Evolutionary conservation across 1,140 invertebrate species (phyloP).

Genomic region (Rhizoglyphus robini): DNA sequence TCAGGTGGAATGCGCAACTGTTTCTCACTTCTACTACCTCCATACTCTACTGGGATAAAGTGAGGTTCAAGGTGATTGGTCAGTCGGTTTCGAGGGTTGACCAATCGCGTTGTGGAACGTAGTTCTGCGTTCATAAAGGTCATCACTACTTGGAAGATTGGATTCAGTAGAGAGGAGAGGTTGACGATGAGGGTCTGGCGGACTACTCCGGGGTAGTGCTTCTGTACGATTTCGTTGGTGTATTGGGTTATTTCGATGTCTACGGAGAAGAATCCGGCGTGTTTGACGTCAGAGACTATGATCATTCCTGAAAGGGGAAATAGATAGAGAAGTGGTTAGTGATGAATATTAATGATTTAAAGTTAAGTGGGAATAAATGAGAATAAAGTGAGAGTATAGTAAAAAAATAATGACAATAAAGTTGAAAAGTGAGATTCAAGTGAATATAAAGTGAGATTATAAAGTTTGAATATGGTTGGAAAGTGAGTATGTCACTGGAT

Average conservation of each 20-base stretch:
- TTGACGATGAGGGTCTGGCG: neutral
- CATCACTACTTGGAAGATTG: neutral
- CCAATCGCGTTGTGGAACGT: neutral
- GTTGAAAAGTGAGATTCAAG: too few species aligned
- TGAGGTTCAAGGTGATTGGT: neutral
- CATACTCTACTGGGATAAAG: neutral
- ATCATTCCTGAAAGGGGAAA: too few species aligned
- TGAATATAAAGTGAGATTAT: too few species aligned
- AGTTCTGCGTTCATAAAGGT: neutral
- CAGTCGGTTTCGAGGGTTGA: neutral
- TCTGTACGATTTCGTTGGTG: neutral
- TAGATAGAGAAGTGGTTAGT: too few species aligned
- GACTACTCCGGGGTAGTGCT: neutral
- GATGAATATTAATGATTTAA: too few species aligned
- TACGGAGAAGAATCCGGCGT: neutral
- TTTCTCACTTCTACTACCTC: neutral
- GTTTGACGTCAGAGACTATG: neutral
- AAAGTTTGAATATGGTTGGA: too few species aligned
- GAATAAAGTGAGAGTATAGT: too few species aligned
- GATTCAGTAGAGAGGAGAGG: neutral
- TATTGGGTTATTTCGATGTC: neutral
- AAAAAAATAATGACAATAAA: too few species aligned
- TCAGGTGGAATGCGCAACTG: neutral
- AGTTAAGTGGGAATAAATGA: too few species aligned
- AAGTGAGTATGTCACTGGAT: too few species aligned